phyloP scores from a whole-genome alignment of 1,140 invertebrate genomes.

The Cepaea nemoralis region DNA sequence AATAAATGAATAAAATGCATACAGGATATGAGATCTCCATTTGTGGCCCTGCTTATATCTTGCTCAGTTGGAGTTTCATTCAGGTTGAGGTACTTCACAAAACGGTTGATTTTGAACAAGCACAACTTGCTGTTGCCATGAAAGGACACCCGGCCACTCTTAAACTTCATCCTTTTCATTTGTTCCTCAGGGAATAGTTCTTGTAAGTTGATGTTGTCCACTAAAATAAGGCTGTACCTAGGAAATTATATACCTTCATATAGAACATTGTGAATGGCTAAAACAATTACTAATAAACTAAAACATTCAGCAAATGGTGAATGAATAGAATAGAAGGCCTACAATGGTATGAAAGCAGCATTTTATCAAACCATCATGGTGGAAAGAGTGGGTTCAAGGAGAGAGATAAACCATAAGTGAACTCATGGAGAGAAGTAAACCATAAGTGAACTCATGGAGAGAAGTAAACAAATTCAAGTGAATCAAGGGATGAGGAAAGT shows the following conservation, averaged over 20 bases:
- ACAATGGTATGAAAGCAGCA: too few relatives aligned
- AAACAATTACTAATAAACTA: too few relatives aligned
- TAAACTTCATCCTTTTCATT: constrained; percentile 74
- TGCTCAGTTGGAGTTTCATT: constrained; percentile 67
- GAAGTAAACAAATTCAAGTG: too few relatives aligned
- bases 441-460: too few relatives aligned
- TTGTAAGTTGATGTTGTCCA: constrained; percentile 93
- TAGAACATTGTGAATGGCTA: too few relatives aligned
- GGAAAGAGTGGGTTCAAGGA: too few relatives aligned
- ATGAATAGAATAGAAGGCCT: too few relatives aligned
- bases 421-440: too few relatives aligned
- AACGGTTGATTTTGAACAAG: constrained; percentile 79
- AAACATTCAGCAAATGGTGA: too few relatives aligned
- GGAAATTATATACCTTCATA: background rate
- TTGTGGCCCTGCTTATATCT: constrained; percentile 86
- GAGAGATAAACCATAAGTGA: too few relatives aligned
- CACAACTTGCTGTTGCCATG: constrained; percentile 97
- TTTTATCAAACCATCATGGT: too few relatives aligned
- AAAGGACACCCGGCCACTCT: constrained; percentile 82
- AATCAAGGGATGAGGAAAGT: too few relatives aligned
- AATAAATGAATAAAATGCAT: constrained; percentile 37
- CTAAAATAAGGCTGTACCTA: constrained; percentile 70
- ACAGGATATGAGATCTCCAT: constrained; percentile 92
- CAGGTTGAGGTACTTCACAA: constrained; percentile 66
- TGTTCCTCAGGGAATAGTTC: constrained; percentile 85